Evolutionary conservation across 1,140 invertebrate genomes (phyloP).

Genomic region (Carposina sasakii): DNA sequence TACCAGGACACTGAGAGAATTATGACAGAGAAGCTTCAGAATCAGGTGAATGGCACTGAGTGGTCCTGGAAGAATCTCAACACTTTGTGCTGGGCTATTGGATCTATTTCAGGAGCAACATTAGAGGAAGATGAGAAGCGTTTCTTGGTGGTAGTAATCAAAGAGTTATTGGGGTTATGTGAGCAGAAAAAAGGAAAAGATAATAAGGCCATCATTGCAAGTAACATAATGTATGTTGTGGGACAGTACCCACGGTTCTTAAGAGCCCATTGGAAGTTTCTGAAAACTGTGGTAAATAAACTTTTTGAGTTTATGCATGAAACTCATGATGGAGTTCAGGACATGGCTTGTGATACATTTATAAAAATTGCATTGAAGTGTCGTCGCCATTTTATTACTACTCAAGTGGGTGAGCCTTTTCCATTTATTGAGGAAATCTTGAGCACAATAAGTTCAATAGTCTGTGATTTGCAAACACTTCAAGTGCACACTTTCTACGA

Average conservation of each 20-base stretch:
- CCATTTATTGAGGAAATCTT: slow-evolving; percentile 99
- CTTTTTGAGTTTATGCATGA: slow-evolving; percentile 99
- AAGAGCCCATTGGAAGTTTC: slow-evolving; percentile 99
- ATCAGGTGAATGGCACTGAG: slow-evolving; percentile 98
- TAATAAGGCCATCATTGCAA: slow-evolving; percentile 99
- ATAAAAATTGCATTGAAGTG: slow-evolving; percentile 99
- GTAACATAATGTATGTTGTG: slow-evolving; percentile 99
- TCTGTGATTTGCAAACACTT: slow-evolving; percentile 98
- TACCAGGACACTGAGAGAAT: slow-evolving; percentile 98
- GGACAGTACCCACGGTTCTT: slow-evolving; percentile 99
- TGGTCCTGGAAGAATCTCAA: slow-evolving; percentile 99
- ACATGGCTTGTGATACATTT: slow-evolving; percentile 99
- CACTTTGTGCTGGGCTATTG: slow-evolving; percentile 99
- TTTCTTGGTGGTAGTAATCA: slow-evolving; percentile 99
- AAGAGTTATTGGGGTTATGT: slow-evolving; percentile 97
- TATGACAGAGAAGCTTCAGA: slow-evolving; percentile 99
- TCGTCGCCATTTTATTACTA: slow-evolving; percentile 96
- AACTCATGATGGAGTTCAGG: slow-evolving; percentile 99
- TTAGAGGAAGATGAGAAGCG: slow-evolving; percentile 99
- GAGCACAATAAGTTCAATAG: slow-evolving; percentile 95
- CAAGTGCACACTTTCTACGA: slow-evolving; percentile 99
- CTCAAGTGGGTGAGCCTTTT: slow-evolving; percentile 96
- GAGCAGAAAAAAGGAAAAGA: slow-evolving; percentile 99
- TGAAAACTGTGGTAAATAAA: slow-evolving; percentile 99
- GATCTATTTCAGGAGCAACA: slow-evolving; percentile 99